Evolutionary conservation across 2,113 vertebrate species (phyloP), one percentile per base, ranked within the genome.

Genomic region (Oophaga pumilio): DNA sequence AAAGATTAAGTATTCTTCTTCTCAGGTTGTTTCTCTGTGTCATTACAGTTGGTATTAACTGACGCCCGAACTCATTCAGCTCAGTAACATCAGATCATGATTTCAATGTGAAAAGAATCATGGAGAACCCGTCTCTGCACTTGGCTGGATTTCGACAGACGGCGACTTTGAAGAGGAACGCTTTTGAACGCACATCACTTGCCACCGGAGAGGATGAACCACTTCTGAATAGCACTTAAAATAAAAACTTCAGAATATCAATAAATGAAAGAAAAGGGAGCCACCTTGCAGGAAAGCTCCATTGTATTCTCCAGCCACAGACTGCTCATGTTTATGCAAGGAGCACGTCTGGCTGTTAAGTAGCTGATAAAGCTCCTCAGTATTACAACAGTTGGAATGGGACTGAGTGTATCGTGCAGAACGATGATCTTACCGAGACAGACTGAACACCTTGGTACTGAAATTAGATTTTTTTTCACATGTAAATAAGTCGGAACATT

Each of bases 311-410:
- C 11, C 68, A 73, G 26, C 68, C 68, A 84, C 50, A 84, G 50
- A 24, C 52, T 22, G 68, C 68, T 84, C 82, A 84, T 84, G 66
- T 73, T 84, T 84, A 84, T 84, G 66, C 82, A 74, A 57, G 68
- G 14, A 73, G 68, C 64, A 14, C 56, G 50, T 74, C 68, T 84
- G 68, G 50, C 66, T 57, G 82, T 53, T 82, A 66, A 82, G 62
- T 50, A 64, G 62, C 80, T 73, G 82, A 84, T 84, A 84, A 84
- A 57, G 17, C 53, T 1, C 50, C 17, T 84, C 53, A 84, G 33
- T 59, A 84, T 33, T 57, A 84, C 82, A 84, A 84, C 82, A 71
- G 68, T n/a, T 74, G 82, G 52, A 50, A 18, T 57, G 66, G 68
- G 52, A 84, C 6, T 73, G 68, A 59, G 82, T 5, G 33, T 17